A percentile compares a stretch with the other conserved stretches of the same genome.
These are phyloP conservation scores for Micrasema longulum DNA, from an alignment of 1,140 invertebrate species.

Conservation along the genomic window DNA sequence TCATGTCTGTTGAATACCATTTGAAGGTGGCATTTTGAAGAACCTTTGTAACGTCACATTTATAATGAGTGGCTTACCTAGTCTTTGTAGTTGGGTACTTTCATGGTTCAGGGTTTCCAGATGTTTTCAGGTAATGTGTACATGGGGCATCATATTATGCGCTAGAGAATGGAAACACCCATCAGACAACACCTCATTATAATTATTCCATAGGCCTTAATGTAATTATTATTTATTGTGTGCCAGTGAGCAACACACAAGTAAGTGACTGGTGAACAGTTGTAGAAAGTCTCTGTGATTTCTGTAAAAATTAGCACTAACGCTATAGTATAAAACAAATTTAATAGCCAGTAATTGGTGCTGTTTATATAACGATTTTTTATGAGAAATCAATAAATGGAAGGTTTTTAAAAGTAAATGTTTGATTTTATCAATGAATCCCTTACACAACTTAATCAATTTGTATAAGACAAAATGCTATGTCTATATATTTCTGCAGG, in stretches of 20 bases:
- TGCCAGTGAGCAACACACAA: neutral
- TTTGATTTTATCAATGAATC: no score
- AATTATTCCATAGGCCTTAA: slow-evolving; percentile 31
- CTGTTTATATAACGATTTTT: neutral
- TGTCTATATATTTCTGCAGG: no score
- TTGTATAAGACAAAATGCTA: no score
- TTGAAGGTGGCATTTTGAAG: neutral
- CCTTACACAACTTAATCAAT: no score
- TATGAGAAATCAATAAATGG: slow-evolving; percentile 1
- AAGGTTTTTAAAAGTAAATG: slow-evolving; percentile 33
- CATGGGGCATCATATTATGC: neutral
- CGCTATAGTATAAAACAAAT: slow-evolving; percentile 10
- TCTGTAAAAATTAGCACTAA: slow-evolving; percentile 22
- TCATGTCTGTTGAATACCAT: slow-evolving; percentile 7
- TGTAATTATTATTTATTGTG: slow-evolving; percentile 16
- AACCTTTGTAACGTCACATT: neutral
- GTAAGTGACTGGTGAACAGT: slow-evolving; percentile 6
- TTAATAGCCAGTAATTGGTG: slow-evolving; percentile 5
- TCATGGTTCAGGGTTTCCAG: neutral
- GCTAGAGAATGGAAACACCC: no score
- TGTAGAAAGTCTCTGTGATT: slow-evolving; percentile 23
- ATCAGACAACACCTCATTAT: slow-evolving; percentile 9
- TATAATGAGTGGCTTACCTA: neutral
- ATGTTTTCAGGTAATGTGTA: neutral
- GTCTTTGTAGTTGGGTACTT: neutral